Base-by-base conservation (phyloP, 2,888 invertebrate genomes). In the Caenorhabditis panamensis region DNA sequence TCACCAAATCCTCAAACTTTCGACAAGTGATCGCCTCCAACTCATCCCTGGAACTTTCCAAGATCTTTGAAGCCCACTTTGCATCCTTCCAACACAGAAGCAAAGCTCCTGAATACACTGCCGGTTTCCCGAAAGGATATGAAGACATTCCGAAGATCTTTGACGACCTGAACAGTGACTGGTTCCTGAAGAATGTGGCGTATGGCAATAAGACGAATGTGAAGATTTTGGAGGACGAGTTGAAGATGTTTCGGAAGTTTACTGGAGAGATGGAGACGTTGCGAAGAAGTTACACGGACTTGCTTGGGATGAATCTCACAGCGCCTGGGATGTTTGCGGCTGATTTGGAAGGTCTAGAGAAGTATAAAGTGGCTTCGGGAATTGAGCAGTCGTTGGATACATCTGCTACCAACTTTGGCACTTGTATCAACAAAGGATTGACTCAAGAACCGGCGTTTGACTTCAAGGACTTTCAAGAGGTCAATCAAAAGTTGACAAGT, bases 171-270 rank as follows among this genome's bases (percentile, higher is more conserved):
- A 58, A 58, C 1, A 49, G 36, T 11, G 11, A 47, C 1, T 68
- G 68, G 68, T 59, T 68, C 31, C 20, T 31, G n/a, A 26, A 36
- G 20, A 28, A 59, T 5, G 31, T 68, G 2, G 31, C 68, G 1
- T 13, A 22, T n/a, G 68, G 68, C 3, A 68, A 36, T 1, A 36
- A 8, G 9, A 31, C 31, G 6, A 41, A 41, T 13, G 41, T 13
- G 41, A 6, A 13, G 13, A 41, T 41, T 41, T 6, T 41, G 11
- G 41, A 41, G 41, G 13, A 41, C 11, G 41, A 13, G 13, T 13
- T 41, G 41, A 13, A 41, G 41, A 11, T 13, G 4, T 68, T 59
- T 11, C 6, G 13, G 1, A 37, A 56, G 5, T 44, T 67, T 9
- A 53, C 26, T 8, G 31, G n/a, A 28, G 18, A 67, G n/a, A 16